A percentile compares a stretch with the other conserved stretches of the same genome.
These are phyloP conservation scores for Brachirus orientalis DNA, from an alignment of 2,113 vertebrate species.

Conservation along the genomic window DNA sequence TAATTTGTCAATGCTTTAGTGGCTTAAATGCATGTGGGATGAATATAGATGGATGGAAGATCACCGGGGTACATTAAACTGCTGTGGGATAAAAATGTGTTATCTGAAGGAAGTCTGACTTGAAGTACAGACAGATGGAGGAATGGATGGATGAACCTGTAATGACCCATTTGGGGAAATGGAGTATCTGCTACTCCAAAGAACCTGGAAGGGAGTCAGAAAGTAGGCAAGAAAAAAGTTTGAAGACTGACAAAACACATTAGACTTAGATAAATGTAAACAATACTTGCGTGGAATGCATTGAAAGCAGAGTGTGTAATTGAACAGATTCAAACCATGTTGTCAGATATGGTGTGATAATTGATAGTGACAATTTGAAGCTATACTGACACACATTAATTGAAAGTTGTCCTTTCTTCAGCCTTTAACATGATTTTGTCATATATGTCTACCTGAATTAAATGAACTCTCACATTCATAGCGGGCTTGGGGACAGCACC, in stretches of 20 bases:
- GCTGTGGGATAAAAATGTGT: slow-evolving; percentile 26
- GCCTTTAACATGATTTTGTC: no score
- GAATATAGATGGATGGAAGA: neutral
- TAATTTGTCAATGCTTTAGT: neutral
- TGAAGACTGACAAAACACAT: no score
- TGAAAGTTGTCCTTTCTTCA: no score
- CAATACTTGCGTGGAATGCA: no score
- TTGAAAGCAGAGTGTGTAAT: neutral
- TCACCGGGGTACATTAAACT: slow-evolving; percentile 10
- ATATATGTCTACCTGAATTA: no score
- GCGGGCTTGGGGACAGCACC: neutral
- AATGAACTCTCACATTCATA: neutral
- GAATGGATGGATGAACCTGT: slow-evolving; percentile 57
- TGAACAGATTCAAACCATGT: no score
- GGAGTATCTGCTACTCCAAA: slow-evolving; percentile 28
- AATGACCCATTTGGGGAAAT: slow-evolving; percentile 49
- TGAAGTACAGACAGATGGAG: slow-evolving; percentile 44
- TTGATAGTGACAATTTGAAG: no score
- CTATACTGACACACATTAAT: no score
- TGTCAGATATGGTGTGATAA: no score
- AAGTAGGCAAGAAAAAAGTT: no score
- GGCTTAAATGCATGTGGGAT: neutral
- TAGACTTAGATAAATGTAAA: no score
- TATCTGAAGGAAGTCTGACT: slow-evolving; percentile 21
- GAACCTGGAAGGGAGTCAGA: slow-evolving; percentile 6